Evolutionary conservation across 2,888 invertebrate genomes (phyloP), one percentile per base, ranked within the genome.

Genomic region (Pachliopta kotzebuea): DNA sequence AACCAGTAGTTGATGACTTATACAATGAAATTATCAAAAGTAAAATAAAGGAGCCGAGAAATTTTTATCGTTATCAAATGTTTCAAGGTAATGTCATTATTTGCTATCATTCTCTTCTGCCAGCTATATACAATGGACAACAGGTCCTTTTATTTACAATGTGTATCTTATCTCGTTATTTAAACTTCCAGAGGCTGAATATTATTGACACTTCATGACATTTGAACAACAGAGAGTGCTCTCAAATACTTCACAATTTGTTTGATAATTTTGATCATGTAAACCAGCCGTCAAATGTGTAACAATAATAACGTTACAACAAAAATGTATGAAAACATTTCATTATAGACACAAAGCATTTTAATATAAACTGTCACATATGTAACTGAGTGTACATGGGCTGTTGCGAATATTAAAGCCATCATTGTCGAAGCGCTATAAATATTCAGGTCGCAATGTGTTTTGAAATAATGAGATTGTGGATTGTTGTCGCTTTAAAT

Each of bases 401-500:
- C n/a, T 45, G 37, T 53, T 56, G 56, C 53, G 45, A 57, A 63
- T 29, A 58, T 31, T 26, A 26, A 20, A 59, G 50, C 26, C 63
- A n/a, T 24, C 63, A 56, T 60, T 60, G 60, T 56, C 20, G 37
- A 55, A 58, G 37, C 50, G n/a, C 21, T 24, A 31, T 60, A 37
- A 59, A 60, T 60, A 63, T 64, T 64, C 37, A 64, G 59, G 63
- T 56, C 56, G 55, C 60, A 60, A 50, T 60, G 56, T 49, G 49
- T 55, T 63, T 63, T 59, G 59, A 31, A 59, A 55, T 59, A 42
- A 23, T 52, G 21, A 50, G 11, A 54, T 20, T 56, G 53, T 54
- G 58, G 49, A 59, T 50, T 20, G 21, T 18, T 54, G 26, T 7
- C 37, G 37, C 14, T 11, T 37, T 37, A 14, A 14, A 14, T 37